phyloP scores from a whole-genome alignment of 2,888 invertebrate species.

The Pollenia amentaria region DNA sequence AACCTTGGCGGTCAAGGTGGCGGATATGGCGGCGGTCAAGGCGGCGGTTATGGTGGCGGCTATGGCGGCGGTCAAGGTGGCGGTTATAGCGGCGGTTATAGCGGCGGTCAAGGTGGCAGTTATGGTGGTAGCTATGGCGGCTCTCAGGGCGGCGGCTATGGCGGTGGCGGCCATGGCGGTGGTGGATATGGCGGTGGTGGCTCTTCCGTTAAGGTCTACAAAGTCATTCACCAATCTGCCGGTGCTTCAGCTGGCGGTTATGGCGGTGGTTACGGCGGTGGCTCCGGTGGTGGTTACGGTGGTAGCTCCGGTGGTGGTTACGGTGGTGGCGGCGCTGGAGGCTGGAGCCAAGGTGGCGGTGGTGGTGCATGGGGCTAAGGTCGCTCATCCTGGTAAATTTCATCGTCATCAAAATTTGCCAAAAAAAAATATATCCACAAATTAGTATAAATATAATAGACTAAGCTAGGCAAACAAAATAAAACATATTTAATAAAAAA shows the following conservation, averaged over 20 bases:
- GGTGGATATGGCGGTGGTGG: slow-evolving; percentile 24
- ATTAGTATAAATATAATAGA: slow-evolving; percentile 68
- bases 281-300: slow-evolving; percentile 3
- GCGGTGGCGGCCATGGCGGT: slow-evolving; percentile 16
- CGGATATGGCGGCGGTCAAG: neutral
- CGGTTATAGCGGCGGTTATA: neutral
- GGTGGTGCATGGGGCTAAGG: slow-evolving; percentile 74
- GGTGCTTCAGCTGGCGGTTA: slow-evolving; percentile 22
- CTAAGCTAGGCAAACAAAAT: slow-evolving; percentile 24
- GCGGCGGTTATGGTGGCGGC: slow-evolving; percentile 22
- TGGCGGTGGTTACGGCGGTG: slow-evolving; percentile 11
- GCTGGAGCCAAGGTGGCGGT: slow-evolving; percentile 52
- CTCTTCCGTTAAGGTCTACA: slow-evolving; percentile 7
- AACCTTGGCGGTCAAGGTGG: slow-evolving; percentile 9
- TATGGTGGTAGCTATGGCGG: slow-evolving; percentile 2
- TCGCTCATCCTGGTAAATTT: slow-evolving; percentile 64
- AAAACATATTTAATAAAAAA: slow-evolving; percentile 23
- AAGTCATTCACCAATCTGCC: slow-evolving; percentile 30
- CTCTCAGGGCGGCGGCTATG: slow-evolving; percentile 11
- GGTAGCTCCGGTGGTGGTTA: slow-evolving; percentile 20
- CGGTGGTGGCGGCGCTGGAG: slow-evolving; percentile 38
- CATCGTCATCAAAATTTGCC: neutral
- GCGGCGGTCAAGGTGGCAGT: slow-evolving; percentile 5
- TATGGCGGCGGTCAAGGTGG: slow-evolving; percentile 8
- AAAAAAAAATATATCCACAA: slow-evolving; percentile 68